A percentile compares a stretch with the other conserved stretches of the same genome.
Conservation (phyloP, 2,113 vertebrate genomes). For the Indicator maculatus region DNA sequence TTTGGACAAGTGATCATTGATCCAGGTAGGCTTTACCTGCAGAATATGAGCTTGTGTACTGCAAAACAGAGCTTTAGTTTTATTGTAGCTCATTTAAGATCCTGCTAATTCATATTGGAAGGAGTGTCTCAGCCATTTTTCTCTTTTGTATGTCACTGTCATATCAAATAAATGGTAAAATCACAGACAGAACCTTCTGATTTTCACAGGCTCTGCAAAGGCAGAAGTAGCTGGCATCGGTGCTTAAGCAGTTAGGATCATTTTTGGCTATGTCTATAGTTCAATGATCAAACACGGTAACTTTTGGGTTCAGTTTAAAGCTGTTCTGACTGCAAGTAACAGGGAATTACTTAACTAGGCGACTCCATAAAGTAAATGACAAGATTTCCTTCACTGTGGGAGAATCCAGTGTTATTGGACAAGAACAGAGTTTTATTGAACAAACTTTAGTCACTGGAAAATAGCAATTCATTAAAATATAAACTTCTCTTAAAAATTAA, state of each 20-base stretch:
- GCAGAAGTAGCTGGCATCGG: background rate
- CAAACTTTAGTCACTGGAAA: background rate
- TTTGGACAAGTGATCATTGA: background rate
- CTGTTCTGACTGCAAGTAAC: background rate
- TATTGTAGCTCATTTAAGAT: background rate
- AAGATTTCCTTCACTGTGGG: background rate
- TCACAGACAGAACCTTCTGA: background rate
- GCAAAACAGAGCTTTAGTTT: background rate
- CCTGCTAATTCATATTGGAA: background rate
- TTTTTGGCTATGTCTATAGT: background rate
- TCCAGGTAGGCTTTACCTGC: background rate
- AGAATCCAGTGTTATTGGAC: background rate
- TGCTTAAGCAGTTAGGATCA: background rate
- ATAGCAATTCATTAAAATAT: background rate
- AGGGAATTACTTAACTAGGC: background rate
- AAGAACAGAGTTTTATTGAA: background rate
- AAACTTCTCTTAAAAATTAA: background rate
- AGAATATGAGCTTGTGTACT: background rate
- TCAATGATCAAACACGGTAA: background rate
- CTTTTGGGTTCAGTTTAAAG: background rate
- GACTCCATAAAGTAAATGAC: background rate
- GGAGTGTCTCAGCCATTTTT: background rate
- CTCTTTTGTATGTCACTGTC: background rate
- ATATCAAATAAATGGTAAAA: background rate
- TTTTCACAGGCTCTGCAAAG: background rate